Evolutionary conservation across 2,113 vertebrate genomes (phyloP), one percentile per base, ranked within the genome.

Genomic region (Synchiropus splendidus): DNA sequence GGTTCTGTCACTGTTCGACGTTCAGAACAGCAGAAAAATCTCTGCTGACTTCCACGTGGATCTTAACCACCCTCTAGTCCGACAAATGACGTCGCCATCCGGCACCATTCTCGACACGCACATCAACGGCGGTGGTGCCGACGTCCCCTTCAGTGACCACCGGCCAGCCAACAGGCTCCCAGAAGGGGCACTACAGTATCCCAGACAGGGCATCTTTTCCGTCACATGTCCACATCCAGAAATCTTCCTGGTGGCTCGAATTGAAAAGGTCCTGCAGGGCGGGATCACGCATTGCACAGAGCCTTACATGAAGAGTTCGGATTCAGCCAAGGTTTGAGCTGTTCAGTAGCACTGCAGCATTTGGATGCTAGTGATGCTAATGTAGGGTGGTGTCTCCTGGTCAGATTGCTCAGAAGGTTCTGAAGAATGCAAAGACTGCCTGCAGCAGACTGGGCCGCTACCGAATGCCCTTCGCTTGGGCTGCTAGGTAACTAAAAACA

Each of bases 401-500:
- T 10, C 53, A 99, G 95, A 86, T 85, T 54, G 89, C 91, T 41
- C 92, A 91, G 67, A 99, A 98, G 63, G 94, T 97, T 67, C 68
- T 97, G 78, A 99, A 97, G 80, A 98, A 98, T n/a, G 91, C 91
- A 38, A 94, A 88, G 55, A 83, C 89, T 43, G 89, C 92, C n/a
- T 99, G 95, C 70, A 85, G 89, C 63, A 86, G 92, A 58, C 83
- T 98, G 50, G 91, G 92, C 43, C 91, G 90, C 65, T 99, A 97
- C 50, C 78, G 88, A 72, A 99, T 99, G 95, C 93, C 95, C 2
- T 98, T 99, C 57, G 94, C 91, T 9, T 99, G 95, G 95, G 87
- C 94, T 61, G 92, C 95, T 41, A 90, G 94, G 95, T 98, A 34
- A 9, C n/a, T n/a, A n/a, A n/a, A n/a, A n/a, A n/a, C n/a, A n/a